Conservation (phyloP, 2,113 vertebrate species). For the Myrmophylax atrothorax region DNA sequence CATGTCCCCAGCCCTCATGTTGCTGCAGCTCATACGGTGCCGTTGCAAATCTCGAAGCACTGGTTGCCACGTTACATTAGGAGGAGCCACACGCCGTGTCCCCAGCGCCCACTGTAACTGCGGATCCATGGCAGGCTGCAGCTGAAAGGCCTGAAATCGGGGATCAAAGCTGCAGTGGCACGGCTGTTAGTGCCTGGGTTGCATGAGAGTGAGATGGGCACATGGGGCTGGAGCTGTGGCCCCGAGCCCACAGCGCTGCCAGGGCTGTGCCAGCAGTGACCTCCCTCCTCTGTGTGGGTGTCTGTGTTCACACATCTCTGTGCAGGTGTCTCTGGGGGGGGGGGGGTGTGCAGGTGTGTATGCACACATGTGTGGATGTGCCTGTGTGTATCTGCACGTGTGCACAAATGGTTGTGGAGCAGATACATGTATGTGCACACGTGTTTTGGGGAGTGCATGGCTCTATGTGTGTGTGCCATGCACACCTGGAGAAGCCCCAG, state of each 20-base stretch:
- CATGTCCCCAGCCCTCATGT: background rate
- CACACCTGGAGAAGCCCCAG: background rate
- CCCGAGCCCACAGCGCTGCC: rapidly evolving
- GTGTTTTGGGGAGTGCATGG: background rate
- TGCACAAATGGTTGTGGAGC: background rate
- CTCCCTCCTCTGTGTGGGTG: too few species aligned
- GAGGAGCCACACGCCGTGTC: background rate
- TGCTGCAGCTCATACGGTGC: background rate
- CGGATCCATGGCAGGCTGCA: background rate
- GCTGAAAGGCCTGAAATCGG: background rate
- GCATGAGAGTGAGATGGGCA: rapidly evolving
- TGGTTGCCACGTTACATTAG: conserved; percentile 23
- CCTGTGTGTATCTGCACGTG: background rate
- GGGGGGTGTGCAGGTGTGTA: background rate
- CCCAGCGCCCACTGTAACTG: background rate
- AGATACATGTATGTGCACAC: rapidly evolving
- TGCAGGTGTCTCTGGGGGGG: background rate
- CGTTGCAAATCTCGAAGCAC: rapidly evolving
- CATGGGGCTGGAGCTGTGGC: rapidly evolving
- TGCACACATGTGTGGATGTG: rapidly evolving
- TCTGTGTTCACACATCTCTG: background rate
- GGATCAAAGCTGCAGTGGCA: background rate
- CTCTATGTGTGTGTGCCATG: background rate
- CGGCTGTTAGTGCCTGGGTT: background rate
- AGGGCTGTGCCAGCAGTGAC: background rate